Conservation (phyloP, 2,888 invertebrate species). For the Drosophila hamatofila region DNA sequence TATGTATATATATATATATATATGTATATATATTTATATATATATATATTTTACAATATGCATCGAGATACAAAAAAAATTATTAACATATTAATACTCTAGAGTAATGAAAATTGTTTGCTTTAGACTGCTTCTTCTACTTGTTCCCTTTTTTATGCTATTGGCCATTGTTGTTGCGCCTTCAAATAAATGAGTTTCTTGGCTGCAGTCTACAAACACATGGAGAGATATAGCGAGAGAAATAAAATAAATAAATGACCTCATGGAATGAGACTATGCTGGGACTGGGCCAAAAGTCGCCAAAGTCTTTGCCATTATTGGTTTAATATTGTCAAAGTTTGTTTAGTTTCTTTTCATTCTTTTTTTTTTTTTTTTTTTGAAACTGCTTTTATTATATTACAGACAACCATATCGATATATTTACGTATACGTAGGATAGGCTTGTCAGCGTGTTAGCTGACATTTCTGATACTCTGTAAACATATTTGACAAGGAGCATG, state of each 20-base stretch:
- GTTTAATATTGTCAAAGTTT: conserved; percentile 58
- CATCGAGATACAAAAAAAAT: not conserved
- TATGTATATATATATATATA: not conserved
- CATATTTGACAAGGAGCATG: not conserved
- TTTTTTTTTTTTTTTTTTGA: not conserved
- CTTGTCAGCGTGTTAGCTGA: conserved; percentile 33
- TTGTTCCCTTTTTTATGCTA: not conserved
- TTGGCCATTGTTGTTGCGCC: conserved; percentile 1
- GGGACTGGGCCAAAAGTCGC: conserved; percentile 21
- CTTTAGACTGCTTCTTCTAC: not conserved
- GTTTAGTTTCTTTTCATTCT: not conserved
- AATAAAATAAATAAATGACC: conserved; percentile 19
- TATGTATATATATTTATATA: not conserved
- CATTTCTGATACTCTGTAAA: conserved; percentile 25
- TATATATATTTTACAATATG: not conserved
- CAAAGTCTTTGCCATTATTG: conserved; percentile 47
- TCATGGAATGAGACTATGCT: conserved; percentile 3
- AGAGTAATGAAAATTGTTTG: not conserved
- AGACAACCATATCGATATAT: conserved; percentile 23
- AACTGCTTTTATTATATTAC: conserved; percentile 11
- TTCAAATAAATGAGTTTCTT: conserved; percentile 52
- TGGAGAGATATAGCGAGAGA: not conserved
- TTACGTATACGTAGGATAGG: conserved; percentile 31
- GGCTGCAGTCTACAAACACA: conserved; percentile 21
- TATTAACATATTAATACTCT: not conserved